Base-by-base conservation (phyloP, 2,888 invertebrate genomes). In the Drosophila prolongata region DNA sequence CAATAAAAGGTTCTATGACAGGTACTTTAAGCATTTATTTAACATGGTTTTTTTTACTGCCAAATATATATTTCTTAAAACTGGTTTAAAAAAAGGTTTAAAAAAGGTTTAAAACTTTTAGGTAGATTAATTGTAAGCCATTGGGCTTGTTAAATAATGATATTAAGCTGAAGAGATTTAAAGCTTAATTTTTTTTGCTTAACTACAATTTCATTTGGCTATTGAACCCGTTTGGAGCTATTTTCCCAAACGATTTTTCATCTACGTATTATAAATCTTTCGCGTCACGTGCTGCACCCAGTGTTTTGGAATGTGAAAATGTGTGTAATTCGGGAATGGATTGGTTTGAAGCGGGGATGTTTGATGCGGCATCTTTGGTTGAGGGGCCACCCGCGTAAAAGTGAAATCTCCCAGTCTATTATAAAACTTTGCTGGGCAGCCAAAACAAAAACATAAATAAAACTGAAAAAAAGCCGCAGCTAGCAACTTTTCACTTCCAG, bases 351-450 rank as follows among this genome's bases (percentile, higher is more conserved):
- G 19, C 6, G 27, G 35, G n/a, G 13, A 16, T 10, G 11, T 24
- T 35, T 58, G 38, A 35, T 19, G 19, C 27, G 35, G 5, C 35
- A 14, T 47, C 24, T 49, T 50, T 14, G 37, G 52, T 10, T 11
- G 56, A 44, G 57, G 65, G 49, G 66, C 60, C 79, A 52, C 66
- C 74, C 77, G 52, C 75, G 50, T 77, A 86, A 87, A 83, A 83
- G 82, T 89, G 89, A 83, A 83, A 83, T 87, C 84, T 89, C 50
- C 38, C 49, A 30, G 44, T 53, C 70, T 68, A 70, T 88, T 79
- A 82, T 81, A 85, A 85, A 78, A 87, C 56, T 65, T 47, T 14
- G 35, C 69, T 56, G 54, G 70, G 66, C 47, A 46, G 37, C 44
- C 44, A 2, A 42, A 49, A 53, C 37, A 38, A 57, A 30, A 52